A percentile compares a stretch with the other conserved stretches of the same genome.
Evolutionary conservation across 2,113 vertebrate genomes (phyloP).

Genomic region (Nematolebias whitei): DNA sequence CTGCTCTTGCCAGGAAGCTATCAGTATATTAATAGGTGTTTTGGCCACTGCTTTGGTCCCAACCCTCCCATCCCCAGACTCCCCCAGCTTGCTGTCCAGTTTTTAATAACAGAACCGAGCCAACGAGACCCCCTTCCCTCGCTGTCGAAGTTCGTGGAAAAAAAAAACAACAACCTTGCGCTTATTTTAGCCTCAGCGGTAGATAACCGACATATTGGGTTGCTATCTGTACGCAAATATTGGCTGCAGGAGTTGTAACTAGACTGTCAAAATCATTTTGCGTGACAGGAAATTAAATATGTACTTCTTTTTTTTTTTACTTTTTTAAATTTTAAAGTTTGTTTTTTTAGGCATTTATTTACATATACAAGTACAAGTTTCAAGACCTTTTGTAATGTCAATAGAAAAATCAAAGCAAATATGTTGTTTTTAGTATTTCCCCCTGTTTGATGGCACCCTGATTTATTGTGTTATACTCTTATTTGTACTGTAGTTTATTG

Average conservation of each 20-base stretch:
- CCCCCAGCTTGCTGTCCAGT: slow-evolving; percentile 12
- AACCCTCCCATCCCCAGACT: slow-evolving; percentile 33
- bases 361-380: no score
- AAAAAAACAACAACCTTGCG: background rate
- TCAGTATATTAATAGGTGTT: slow-evolving; percentile 73
- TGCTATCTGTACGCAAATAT: slow-evolving; percentile 46
- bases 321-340: no score
- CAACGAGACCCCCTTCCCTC: slow-evolving; percentile 8
- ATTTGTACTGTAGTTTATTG: no score
- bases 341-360: no score
- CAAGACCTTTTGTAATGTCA: no score
- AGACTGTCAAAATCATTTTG: slow-evolving; percentile 2
- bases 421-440: no score
- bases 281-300: background rate
- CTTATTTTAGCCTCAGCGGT: slow-evolving; percentile 57
- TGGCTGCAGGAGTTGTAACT: slow-evolving; percentile 16
- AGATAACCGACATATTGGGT: slow-evolving; percentile 33
- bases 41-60: slow-evolving; percentile 60
- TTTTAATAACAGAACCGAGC: slow-evolving; percentile 60
- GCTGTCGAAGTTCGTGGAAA: background rate
- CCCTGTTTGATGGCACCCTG: no score
- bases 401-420: no score
- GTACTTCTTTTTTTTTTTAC: background rate
- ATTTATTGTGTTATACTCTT: no score
- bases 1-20: slow-evolving; percentile 63